Evolutionary conservation across 1,140 invertebrate genomes (phyloP), one percentile per base, ranked within the genome.

Genomic region (Hyposmocoma kahamanoa): DNA sequence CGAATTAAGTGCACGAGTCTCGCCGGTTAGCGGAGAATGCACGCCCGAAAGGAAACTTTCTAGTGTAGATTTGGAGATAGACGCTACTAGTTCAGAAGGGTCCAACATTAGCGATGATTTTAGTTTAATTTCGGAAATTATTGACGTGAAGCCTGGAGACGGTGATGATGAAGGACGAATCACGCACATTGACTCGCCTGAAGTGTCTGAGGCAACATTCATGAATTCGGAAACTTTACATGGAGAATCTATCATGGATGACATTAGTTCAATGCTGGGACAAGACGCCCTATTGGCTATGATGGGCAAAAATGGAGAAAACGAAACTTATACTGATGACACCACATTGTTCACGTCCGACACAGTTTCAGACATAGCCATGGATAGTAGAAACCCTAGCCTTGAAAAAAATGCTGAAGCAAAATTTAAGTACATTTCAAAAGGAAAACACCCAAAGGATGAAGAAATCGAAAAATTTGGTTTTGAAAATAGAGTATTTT

Each of bases 171-270:
- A 84, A n/a, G 87, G 81, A 26, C 85, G 89, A 34, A 93, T 95
- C 11, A 89, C 90, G 9, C 93, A 95, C 61, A 94, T 94, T 34
- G 94, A 95, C 56, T 94, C 93, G 0, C 92, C 94, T 0, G 93
- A 95, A 84, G 89, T 90, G 30, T 94, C 93, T 0, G 93, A 95
- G 43, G 89, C 90, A 1, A 91, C 90, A 1, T 87, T 87, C 47
- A 78, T 88, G 20, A 89, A 89, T 58, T 91, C 90, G 6, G 92
- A 93, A 61, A 87, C 90, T 1, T 85, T 92, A 52, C 92, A 91
- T 44, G 92, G 92, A 2, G 92, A 93, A 72, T 93, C 92, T 36
- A 88, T 93, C 9, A 89, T 93, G 72, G 92, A 94, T 46, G 92
- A 94, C 62, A 89, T 93, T 6, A 93, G 92, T 64, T 93, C 92